phyloP scores from a whole-genome alignment of 2,113 vertebrate genomes.

The Hepsetus odoe region DNA sequence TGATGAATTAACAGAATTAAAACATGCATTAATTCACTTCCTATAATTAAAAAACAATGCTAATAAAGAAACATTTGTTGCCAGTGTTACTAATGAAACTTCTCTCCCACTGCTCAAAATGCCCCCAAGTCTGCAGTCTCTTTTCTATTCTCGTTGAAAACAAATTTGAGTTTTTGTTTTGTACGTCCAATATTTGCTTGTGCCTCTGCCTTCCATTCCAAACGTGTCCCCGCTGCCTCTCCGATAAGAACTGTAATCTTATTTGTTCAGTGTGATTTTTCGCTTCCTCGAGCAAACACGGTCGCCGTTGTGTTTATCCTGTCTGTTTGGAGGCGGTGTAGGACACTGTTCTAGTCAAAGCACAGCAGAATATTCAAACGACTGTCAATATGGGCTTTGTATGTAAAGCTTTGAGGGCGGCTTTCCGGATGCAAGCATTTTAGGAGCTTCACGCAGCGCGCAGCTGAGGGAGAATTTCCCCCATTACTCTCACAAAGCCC shows the following conservation, averaged over 20 bases:
- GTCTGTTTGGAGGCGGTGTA: slow-evolving; percentile 47
- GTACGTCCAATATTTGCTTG: slow-evolving; percentile 51
- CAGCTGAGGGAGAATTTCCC: slow-evolving; percentile 37
- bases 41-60: slow-evolving; percentile 44
- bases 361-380: slow-evolving; percentile 42
- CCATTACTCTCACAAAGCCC: slow-evolving; percentile 53
- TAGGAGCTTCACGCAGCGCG: background rate
- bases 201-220: slow-evolving; percentile 9
- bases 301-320: slow-evolving; percentile 20
- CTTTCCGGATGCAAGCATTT: slow-evolving; percentile 36
- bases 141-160: slow-evolving; percentile 39
- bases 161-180: slow-evolving; percentile 44
- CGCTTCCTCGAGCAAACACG: slow-evolving; percentile 54
- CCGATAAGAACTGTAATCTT: slow-evolving; percentile 46
- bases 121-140: slow-evolving; percentile 30
- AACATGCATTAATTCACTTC: background rate
- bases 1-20: background rate
- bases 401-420: slow-evolving; percentile 29
- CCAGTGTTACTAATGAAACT: slow-evolving; percentile 47
- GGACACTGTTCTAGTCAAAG: slow-evolving; percentile 33
- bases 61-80: slow-evolving; percentile 34
- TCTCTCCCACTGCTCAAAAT: slow-evolving; percentile 48
- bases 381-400: slow-evolving; percentile 18
- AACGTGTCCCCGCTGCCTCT: slow-evolving; percentile 8
- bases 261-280: slow-evolving; percentile 44